Evolutionary conservation across 2,797 vertebrate species (phyloP).

Genomic region (Emys orbicularis): DNA sequence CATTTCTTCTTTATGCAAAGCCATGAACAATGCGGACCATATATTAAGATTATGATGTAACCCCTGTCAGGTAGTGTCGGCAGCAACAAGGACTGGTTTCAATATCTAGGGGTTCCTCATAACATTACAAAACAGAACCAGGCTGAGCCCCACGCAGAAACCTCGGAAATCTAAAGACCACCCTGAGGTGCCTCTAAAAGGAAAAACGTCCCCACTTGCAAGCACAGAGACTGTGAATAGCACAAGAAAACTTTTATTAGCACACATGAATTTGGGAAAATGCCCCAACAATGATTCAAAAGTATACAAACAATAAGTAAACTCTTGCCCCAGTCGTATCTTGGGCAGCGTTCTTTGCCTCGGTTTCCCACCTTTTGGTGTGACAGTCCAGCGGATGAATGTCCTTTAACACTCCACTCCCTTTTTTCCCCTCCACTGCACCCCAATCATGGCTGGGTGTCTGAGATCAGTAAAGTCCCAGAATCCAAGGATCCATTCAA

Average conservation of each 20-base stretch:
- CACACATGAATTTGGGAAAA: not conserved
- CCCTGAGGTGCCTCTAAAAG: not conserved
- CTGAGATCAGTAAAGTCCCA: not conserved
- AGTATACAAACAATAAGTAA: not conserved
- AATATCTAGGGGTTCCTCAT: not conserved
- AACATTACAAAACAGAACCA: not conserved
- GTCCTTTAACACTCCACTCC: no score
- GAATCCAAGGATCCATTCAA: not conserved
- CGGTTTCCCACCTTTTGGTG: not conserved
- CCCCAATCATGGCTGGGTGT: not conserved
- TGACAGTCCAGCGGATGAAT: not conserved
- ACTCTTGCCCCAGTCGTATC: not conserved
- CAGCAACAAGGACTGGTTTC: not conserved
- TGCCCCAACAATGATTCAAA: not conserved
- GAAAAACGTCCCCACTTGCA: no score
- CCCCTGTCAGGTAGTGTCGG: not conserved
- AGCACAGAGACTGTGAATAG: no score
- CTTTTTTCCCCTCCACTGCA: not conserved
- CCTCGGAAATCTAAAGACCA: not conserved
- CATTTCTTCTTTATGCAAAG: constrained; percentile 7
- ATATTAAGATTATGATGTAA: not conserved
- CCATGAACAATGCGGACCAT: not conserved
- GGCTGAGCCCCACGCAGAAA: not conserved
- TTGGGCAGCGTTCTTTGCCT: not conserved
- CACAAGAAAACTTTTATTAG: not conserved